Evolutionary conservation across 1,140 invertebrate species (phyloP), one percentile per base, ranked within the genome.

Genomic region (Geopemphigus sp.): DNA sequence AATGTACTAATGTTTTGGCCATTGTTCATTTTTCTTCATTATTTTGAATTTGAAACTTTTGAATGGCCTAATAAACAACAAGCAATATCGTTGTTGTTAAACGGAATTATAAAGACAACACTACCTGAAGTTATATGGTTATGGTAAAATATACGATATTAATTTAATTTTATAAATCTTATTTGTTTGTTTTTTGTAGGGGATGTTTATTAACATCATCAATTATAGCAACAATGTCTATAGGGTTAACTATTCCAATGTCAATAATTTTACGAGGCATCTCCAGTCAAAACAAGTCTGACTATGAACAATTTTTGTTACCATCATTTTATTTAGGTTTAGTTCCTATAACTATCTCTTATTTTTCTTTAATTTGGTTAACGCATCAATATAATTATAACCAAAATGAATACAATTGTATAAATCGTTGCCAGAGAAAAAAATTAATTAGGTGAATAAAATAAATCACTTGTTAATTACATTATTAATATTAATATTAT

Each of bases 31-130:
- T 88, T 95, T 78, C 86, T 95, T 12, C 92, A 96, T 86, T 93
- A 92, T 83, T 89, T 88, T 14, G 89, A 90, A 83, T 88, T 90
- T 83, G 95, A 96, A 87, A 86, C 87, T 56, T 95, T 96, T 84
- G 90, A 93, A 85, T 91, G 91, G 90, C 94, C 94, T n/a, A 90
- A 88, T 82, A 88, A 88, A 81, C 88, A 91, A 80, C 94, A 96
- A 84, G 92, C 92, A 88, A 86, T 91, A 8, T 89, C 92, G 84
- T 86, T 96, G 82, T 86, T 94, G 80, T 85, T 95, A 47, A 95
- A 95, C 86, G 94, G 94, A 81, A 85, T 96, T n/a, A 87, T 96
- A 83, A 94, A 94, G 78, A 95, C 94, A 54, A 92, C 96, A 74
- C 85, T 96, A 12, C 93, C 93, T 8, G 93, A 96, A 87, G 90